Evolutionary conservation across 1,140 invertebrate species (phyloP).

Genomic region (Trichoplusia ni): DNA sequence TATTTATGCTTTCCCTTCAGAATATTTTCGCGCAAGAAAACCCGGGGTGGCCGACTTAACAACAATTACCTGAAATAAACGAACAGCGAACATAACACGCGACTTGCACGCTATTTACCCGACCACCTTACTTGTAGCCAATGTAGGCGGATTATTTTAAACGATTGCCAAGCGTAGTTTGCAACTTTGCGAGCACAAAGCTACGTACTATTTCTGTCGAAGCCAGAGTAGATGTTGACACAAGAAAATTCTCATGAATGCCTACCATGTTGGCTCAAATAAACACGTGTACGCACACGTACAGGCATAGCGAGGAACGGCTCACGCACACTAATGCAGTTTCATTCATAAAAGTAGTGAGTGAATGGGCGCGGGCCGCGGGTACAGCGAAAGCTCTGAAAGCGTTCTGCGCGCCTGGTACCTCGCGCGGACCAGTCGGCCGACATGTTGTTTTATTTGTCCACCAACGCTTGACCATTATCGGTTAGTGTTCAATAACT

Average conservation of each 20-base stretch:
- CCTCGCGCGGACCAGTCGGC: constrained; percentile 61
- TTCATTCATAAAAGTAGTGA: constrained; percentile 64
- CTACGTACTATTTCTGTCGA: constrained; percentile 71
- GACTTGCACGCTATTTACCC: not conserved
- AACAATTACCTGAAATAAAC: not conserved
- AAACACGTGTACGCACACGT: constrained; percentile 66
- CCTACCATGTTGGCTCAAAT: constrained; percentile 68
- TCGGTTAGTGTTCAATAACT: too few species aligned
- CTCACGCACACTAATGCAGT: constrained; percentile 53
- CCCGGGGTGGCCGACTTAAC: not conserved
- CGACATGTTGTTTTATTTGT: constrained; percentile 73
- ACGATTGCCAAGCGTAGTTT: constrained; percentile 24
- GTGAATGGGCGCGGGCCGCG: constrained; percentile 59
- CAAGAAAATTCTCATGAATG: constrained; percentile 79
- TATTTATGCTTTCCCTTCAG: not conserved
- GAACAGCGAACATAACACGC: not conserved
- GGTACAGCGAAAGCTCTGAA: constrained; percentile 64
- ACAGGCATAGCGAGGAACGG: constrained; percentile 29
- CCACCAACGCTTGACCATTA: constrained; percentile 44
- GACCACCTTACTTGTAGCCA: constrained; percentile 8
- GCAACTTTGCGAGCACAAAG: constrained; percentile 70
- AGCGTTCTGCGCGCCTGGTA: constrained; percentile 68
- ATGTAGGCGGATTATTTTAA: constrained; percentile 15
- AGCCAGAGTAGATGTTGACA: constrained; percentile 72
- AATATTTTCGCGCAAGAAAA: not conserved